A percentile compares a stretch with the other conserved stretches of the same genome.
These are phyloP conservation scores for Eulithis testata DNA, from an alignment of 2,888 invertebrate genomes.

Conservation along the genomic window DNA sequence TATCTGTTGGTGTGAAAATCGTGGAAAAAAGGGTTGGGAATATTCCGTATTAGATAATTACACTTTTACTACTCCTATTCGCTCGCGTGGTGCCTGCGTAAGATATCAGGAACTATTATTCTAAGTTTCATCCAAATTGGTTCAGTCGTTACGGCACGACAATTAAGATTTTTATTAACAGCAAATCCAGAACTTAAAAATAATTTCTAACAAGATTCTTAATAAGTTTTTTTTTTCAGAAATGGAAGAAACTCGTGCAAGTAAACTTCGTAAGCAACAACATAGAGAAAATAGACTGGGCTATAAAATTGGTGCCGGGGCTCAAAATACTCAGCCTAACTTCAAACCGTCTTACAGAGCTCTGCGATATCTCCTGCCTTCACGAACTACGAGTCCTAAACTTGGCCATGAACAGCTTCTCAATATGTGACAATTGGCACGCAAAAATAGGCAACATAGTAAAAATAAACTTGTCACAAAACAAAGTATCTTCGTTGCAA, in stretches of 20 bases:
- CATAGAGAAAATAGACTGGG: conserved; percentile 90
- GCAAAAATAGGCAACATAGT: conserved; percentile 94
- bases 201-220: too few species aligned
- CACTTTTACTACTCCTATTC: too few species aligned
- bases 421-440: conserved; percentile 90
- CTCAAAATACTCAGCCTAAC: conserved; percentile 89
- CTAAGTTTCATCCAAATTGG: too few species aligned
- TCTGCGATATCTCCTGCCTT: conserved; percentile 91
- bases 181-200: too few species aligned
- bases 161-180: too few species aligned
- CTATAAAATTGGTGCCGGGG: conserved; percentile 90
- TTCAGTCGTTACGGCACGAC: too few species aligned
- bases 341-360: conserved; percentile 90
- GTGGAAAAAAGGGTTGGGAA: too few species aligned
- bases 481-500: conserved; percentile 88
- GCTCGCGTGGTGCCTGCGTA: too few species aligned
- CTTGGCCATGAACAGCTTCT: conserved; percentile 91
- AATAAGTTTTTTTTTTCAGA: conserved; percentile 67
- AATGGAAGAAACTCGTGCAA: conserved; percentile 88
- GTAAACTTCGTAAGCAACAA: conserved; percentile 92
- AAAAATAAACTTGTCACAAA: conserved; percentile 93
- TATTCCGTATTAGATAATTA: too few species aligned
- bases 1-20: too few species aligned
- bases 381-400: conserved; percentile 91
- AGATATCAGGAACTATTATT: too few species aligned